Evolutionary conservation across 92 coral and sea anemone genomes (phyloP), one percentile per base, ranked within the genome.

Genomic region (Zoanthus solanderi): DNA sequence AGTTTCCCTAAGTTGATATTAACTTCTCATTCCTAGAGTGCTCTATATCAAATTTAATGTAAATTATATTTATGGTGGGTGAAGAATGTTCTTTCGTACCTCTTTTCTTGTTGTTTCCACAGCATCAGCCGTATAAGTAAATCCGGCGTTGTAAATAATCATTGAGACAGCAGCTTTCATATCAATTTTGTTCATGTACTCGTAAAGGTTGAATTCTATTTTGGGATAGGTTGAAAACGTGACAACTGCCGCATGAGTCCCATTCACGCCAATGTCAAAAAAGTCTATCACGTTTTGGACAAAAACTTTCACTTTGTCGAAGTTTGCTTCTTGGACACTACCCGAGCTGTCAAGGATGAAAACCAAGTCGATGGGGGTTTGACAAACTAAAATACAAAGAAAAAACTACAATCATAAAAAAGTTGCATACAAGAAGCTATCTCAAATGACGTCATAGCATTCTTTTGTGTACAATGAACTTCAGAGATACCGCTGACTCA

Each of bases 331-430:
- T 44, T 95, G 96, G 0, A 97, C 98, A 72, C 98, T 97, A 13
- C 99, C 98, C 3, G 99, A 97, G 12, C 88, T 75, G 85, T 97
- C 99, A 68, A 97, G 96, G 14, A 95, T 89, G 78, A 97, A 97
- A 0, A 94, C 97, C 13, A 97, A 84, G 72, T 97, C 99, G n/a
- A 97, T 95, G 11, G 99, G 47, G 8, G 50, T 72, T 37, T 32
- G 76, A 45, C 50, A 72, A 72, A 72, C 76, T 72, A 34, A 67
- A 67, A 67, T 7, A 28, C 3, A 67, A 67, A 0, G 23, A 12
- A 67, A 67, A 10, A n/a, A 67, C 17, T 12, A 0, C 17, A 2
- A 14, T 58, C 4, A 4, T 12, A 0, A 0, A 13, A 58, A 58
- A 0, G 1, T 15, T 12, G 66, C 12, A 50, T 7, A 50, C 56